Evolutionary conservation across 2,888 invertebrate genomes (phyloP).

Genomic region (Caenorhabditis panamensis): DNA sequence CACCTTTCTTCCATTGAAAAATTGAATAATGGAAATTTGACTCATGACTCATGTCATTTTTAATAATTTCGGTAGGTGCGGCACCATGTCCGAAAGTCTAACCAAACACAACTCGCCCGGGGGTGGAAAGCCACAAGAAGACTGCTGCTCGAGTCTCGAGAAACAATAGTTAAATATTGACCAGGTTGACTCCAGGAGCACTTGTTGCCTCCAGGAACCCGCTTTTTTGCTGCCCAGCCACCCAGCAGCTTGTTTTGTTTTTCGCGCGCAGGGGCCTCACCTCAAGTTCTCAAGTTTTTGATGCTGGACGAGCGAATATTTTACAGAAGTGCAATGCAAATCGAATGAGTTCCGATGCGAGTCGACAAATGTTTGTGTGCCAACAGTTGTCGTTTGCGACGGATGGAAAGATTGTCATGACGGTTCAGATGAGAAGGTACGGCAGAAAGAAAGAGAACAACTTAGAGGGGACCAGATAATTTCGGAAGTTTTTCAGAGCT

Average conservation of each 20-base stretch:
- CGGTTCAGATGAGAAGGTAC: constrained; percentile 71
- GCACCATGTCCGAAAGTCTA: constrained; percentile 10
- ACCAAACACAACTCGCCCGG: not conserved
- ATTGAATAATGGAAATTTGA: not conserved
- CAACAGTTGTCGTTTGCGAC: constrained; percentile 71
- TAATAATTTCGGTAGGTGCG: constrained; percentile 5
- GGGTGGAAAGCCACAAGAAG: not conserved
- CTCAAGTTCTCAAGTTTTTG: constrained; percentile 4
- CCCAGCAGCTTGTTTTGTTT: constrained; percentile 31
- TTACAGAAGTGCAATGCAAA: constrained; percentile 70
- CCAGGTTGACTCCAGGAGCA: constrained; percentile 7
- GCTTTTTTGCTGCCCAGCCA: not conserved
- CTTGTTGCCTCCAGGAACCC: constrained; percentile 5
- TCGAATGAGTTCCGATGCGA: constrained; percentile 71
- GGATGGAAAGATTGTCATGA: constrained; percentile 74
- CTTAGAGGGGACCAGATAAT: no score
- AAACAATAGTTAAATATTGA: constrained; percentile 58
- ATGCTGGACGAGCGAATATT: constrained; percentile 3
- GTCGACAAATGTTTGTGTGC: constrained; percentile 72
- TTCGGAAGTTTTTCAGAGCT: constrained; percentile 64
- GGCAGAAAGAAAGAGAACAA: not conserved
- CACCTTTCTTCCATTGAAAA: not conserved
- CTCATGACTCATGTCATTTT: constrained; percentile 10
- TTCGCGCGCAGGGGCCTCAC: constrained; percentile 11
- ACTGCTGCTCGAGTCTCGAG: constrained; percentile 12